These are phyloP conservation scores for Clarias laeviceps DNA, from an alignment of 2,797 vertebrate species.

Conservation along the genomic window DNA sequence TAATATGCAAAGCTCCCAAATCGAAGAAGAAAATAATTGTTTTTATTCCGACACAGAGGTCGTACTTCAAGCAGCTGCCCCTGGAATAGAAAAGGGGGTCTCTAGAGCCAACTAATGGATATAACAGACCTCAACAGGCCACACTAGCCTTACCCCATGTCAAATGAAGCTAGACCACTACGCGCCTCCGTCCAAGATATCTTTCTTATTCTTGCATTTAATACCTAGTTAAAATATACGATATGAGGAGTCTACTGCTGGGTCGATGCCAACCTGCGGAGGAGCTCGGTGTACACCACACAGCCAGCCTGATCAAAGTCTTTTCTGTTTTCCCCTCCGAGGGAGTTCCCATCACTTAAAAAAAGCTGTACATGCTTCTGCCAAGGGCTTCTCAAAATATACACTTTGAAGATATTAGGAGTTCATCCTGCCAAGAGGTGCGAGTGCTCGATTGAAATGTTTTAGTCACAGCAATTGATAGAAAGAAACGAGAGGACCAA, in stretches of 20 bases:
- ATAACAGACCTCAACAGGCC: constrained; percentile 64
- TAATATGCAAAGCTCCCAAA: not conserved
- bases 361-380: constrained; percentile 39
- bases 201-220: constrained; percentile 54
- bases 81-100: constrained; percentile 9
- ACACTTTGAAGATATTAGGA: constrained; percentile 35
- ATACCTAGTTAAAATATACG: constrained; percentile 55
- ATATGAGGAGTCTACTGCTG: constrained; percentile 44
- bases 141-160: constrained; percentile 65
- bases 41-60: constrained; percentile 2
- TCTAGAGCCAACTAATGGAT: constrained; percentile 65
- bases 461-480: not conserved
- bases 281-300: constrained; percentile 12
- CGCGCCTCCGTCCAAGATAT: constrained; percentile 47
- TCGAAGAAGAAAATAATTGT: not conserved
- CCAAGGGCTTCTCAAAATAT: constrained; percentile 34
- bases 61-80: constrained; percentile 6
- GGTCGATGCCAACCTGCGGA: constrained; percentile 15
- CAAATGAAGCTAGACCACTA: constrained; percentile 60
- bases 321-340: not conserved
- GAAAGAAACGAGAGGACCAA: not conserved
- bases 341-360: constrained; percentile 43
- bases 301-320: constrained; percentile 43
- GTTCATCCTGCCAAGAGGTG: constrained; percentile 18
- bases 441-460: not conserved